Evolutionary conservation across 2,113 vertebrate species (phyloP).

Genomic region (Cathartes aura): DNA sequence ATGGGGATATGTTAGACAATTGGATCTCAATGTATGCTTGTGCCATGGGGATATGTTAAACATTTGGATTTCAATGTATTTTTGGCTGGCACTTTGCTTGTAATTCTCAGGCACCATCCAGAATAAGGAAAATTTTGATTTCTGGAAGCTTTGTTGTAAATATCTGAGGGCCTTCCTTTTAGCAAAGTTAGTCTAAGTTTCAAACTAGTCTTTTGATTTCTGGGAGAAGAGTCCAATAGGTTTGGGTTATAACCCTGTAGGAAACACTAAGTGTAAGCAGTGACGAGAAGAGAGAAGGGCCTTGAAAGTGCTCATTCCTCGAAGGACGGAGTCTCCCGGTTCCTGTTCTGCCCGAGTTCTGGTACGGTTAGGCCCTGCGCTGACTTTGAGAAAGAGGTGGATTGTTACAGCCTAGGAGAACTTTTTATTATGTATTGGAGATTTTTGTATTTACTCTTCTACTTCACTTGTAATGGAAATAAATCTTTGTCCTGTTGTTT

Average conservation of each 20-base stretch:
- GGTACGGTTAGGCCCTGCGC: neutral
- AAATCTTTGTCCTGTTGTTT: conserved; percentile 41
- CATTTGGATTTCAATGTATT: neutral
- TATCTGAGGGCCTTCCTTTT: neutral
- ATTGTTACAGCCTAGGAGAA: neutral
- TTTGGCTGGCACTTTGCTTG: neutral
- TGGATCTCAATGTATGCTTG: neutral
- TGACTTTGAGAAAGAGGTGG: neutral
- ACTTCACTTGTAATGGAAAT: conserved; percentile 37
- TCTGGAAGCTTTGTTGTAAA: neutral
- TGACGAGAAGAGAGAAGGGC: neutral
- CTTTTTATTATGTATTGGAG: neutral
- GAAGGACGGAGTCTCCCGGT: neutral
- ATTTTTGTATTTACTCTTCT: conserved; percentile 18
- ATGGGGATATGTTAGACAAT: neutral
- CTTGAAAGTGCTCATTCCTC: neutral
- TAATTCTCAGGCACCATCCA: neutral
- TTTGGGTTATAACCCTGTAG: neutral
- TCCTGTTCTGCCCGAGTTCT: neutral
- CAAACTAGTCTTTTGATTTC: neutral
- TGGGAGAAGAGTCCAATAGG: neutral
- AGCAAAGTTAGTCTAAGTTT: neutral
- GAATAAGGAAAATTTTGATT: neutral
- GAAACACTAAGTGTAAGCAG: neutral
- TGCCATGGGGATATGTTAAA: conserved; percentile 43